These are phyloP conservation scores for Acanthococcus lagerstroemiae DNA, from an alignment of 2,888 invertebrate species.

Conservation along the genomic window DNA sequence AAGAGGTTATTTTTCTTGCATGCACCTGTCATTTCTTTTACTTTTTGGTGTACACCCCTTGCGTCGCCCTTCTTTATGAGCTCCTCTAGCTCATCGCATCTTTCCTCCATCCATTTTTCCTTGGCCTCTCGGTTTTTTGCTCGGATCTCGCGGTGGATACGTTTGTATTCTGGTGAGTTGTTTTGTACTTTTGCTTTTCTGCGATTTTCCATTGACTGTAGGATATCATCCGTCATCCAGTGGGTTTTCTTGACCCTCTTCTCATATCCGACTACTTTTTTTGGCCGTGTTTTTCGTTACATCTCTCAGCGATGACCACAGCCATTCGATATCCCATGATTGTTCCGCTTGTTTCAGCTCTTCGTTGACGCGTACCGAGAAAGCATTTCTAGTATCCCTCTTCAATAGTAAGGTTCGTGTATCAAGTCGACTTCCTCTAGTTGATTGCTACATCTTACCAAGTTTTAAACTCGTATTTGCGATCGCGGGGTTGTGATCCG, in stretches of 20 bases:
- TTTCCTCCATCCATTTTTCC: no score
- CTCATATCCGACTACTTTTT: not conserved
- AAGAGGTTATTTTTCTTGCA: no score
- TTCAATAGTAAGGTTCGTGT: not conserved
- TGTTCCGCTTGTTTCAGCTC: not conserved
- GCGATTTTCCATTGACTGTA: not conserved
- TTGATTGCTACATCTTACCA: not conserved
- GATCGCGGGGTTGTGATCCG: not conserved
- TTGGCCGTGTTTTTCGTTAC: not conserved
- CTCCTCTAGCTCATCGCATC: no score
- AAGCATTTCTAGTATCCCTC: not conserved
- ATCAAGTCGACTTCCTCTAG: not conserved
- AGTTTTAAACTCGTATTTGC: constrained; percentile 5
- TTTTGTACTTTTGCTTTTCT: no score
- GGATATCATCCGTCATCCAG: not conserved
- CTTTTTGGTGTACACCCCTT: no score
- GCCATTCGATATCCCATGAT: not conserved
- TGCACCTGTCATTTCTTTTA: no score
- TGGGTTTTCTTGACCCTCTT: not conserved
- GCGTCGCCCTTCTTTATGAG: no score
- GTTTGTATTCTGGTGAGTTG: no score
- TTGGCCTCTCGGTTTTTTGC: no score
- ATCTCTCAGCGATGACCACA: not conserved
- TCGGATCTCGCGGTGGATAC: no score
- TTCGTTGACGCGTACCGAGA: not conserved